These are phyloP conservation scores for Elaphurus davidianus DNA, from an alignment of 2,113 vertebrate genomes.

Conservation along the genomic window DNA sequence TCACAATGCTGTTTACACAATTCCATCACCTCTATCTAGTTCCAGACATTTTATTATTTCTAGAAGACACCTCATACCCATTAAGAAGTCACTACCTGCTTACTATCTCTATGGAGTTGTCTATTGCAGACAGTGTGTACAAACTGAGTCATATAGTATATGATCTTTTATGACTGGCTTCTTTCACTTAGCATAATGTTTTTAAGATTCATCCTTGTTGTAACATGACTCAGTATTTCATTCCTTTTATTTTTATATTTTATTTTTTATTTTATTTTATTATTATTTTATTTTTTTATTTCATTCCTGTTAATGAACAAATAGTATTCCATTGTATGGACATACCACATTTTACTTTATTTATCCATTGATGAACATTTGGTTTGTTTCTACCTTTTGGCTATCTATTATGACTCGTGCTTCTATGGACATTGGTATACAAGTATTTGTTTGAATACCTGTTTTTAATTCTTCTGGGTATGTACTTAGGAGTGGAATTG, in stretches of 20 bases:
- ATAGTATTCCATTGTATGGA: neutral
- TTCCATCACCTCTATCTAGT: neutral
- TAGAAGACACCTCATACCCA: neutral
- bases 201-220: neutral
- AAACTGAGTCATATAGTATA: neutral
- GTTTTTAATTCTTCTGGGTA: neutral
- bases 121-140: neutral
- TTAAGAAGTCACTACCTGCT: neutral
- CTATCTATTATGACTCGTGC: neutral
- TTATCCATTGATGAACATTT: neutral
- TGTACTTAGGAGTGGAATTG: neutral
- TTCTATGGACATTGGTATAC: neutral
- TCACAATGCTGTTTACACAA: neutral
- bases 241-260: neutral
- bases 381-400: neutral
- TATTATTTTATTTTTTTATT: neutral
- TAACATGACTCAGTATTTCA: neutral
- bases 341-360: neutral
- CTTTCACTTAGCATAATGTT: neutral
- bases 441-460: neutral
- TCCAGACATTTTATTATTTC: neutral
- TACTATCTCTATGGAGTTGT: neutral
- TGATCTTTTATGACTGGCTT: neutral
- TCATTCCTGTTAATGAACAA: neutral
- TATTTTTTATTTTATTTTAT: too few species aligned